Evolutionary conservation across 2,888 invertebrate species (phyloP).

Genomic region (Boloria euphrosyne): DNA sequence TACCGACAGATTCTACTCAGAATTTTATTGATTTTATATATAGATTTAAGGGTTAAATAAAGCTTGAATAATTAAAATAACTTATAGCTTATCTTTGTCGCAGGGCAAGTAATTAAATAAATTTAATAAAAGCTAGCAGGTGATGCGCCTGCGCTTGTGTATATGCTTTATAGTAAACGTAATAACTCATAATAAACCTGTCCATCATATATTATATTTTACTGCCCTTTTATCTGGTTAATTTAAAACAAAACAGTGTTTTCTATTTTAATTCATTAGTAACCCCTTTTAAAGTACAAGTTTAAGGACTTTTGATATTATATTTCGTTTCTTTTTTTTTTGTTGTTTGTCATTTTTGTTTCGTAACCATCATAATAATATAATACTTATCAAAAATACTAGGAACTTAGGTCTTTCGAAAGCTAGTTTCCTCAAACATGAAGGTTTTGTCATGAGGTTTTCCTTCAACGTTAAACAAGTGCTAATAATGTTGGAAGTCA

Average conservation of each 20-base stretch:
- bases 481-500: too few species aligned
- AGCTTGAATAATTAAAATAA: neutral
- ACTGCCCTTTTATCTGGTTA: neutral
- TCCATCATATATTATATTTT: constrained; percentile 11
- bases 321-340: too few species aligned
- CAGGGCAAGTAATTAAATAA: neutral
- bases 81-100: neutral
- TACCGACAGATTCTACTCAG: too few species aligned
- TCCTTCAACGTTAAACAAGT: too few species aligned
- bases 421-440: too few species aligned
- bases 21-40: neutral
- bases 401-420: too few species aligned
- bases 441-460: too few species aligned
- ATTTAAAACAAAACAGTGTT: neutral
- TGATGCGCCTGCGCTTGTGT: constrained; percentile 5
- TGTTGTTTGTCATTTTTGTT: too few species aligned
- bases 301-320: too few species aligned
- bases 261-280: neutral
- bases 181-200: constrained; percentile 20
- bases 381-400: too few species aligned
- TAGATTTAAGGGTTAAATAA: neutral
- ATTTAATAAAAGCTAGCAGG: constrained; percentile 9
- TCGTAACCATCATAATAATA: too few species aligned
- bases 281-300: too few species aligned
- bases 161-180: constrained; percentile 9